These are phyloP conservation scores for Zosterops lateralis DNA, from an alignment of 2,113 vertebrate genomes.

Conservation along the genomic window DNA sequence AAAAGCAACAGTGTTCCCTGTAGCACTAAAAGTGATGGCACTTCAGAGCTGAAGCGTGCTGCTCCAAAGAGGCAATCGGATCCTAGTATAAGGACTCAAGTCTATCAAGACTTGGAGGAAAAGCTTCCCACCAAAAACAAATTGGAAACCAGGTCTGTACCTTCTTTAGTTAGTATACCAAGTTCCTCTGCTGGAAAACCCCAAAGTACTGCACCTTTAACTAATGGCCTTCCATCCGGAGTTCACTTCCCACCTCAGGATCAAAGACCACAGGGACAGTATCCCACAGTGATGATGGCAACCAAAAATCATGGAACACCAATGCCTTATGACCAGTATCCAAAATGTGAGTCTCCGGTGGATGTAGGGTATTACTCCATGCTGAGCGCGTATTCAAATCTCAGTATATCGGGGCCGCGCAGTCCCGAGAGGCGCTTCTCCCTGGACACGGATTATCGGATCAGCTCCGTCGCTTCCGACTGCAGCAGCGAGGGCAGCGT, in stretches of 20 bases:
- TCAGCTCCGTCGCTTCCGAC: slow-evolving; percentile 88
- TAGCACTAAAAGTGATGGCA: slow-evolving; percentile 78
- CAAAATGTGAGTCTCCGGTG: slow-evolving; percentile 90
- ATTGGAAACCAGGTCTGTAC: slow-evolving; percentile 84
- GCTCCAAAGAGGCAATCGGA: slow-evolving; percentile 91
- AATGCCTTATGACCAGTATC: slow-evolving; percentile 86
- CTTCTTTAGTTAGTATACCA: slow-evolving; percentile 78
- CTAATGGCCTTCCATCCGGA: slow-evolving; percentile 82
- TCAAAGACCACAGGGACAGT: slow-evolving; percentile 79
- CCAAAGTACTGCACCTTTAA: slow-evolving; percentile 79
- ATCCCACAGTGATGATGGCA: slow-evolving; percentile 78
- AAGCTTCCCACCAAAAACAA: slow-evolving; percentile 90
- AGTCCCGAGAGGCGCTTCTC: slow-evolving; percentile 88
- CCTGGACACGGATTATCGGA: slow-evolving; percentile 82
- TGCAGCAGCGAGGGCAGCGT: slow-evolving; percentile 92
- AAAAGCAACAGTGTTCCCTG: slow-evolving; percentile 97
- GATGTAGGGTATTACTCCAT: slow-evolving; percentile 92
- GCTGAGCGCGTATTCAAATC: slow-evolving; percentile 83
- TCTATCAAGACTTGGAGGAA: slow-evolving; percentile 92
- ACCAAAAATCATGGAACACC: slow-evolving; percentile 81
- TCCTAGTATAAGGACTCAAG: slow-evolving; percentile 88
- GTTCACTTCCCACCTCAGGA: slow-evolving; percentile 83
- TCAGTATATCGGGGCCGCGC: slow-evolving; percentile 81
- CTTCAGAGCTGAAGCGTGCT: slow-evolving; percentile 77
- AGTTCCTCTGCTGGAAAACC: slow-evolving; percentile 76